Evolutionary conservation across 2,797 vertebrate species (phyloP).

Genomic region (Trachops cirrhosus): DNA sequence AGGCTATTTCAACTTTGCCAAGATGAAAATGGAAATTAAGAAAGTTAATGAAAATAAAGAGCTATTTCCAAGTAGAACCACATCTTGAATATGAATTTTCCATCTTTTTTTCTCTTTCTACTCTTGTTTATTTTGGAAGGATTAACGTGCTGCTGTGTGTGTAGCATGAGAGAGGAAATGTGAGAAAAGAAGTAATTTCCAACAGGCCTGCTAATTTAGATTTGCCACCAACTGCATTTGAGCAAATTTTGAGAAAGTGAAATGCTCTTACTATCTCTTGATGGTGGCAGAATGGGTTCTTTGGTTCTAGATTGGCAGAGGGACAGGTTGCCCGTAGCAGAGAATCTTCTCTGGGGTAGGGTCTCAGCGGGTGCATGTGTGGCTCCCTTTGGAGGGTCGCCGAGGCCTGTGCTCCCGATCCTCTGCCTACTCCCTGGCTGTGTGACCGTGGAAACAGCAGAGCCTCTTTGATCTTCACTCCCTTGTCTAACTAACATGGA

Average conservation of each 20-base stretch:
- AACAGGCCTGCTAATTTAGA: not conserved
- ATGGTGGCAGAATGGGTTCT: not conserved
- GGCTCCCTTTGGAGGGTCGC: not conserved
- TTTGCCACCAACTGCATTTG: not conserved
- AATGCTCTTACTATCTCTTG: not conserved
- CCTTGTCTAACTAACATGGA: not conserved
- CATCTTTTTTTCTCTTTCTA: not conserved
- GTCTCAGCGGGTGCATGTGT: not conserved
- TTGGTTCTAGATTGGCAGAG: no score
- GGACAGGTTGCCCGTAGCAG: not conserved
- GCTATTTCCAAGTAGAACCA: not conserved
- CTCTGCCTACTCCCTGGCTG: not conserved
- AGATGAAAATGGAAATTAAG: conserved; percentile 33
- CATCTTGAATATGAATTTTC: conserved; percentile 21
- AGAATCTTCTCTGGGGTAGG: not conserved
- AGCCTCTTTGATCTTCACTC: not conserved
- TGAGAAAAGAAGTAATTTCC: not conserved
- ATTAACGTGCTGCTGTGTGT: not conserved
- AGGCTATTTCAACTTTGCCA: not conserved
- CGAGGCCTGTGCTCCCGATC: not conserved
- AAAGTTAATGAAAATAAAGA: conserved; percentile 26
- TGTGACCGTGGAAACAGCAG: not conserved
- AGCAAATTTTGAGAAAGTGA: not conserved
- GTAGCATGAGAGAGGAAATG: not conserved
- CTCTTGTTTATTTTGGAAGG: not conserved